Evolutionary conservation across 1,140 invertebrate genomes (phyloP).

Genomic region (Papilio helenus): DNA sequence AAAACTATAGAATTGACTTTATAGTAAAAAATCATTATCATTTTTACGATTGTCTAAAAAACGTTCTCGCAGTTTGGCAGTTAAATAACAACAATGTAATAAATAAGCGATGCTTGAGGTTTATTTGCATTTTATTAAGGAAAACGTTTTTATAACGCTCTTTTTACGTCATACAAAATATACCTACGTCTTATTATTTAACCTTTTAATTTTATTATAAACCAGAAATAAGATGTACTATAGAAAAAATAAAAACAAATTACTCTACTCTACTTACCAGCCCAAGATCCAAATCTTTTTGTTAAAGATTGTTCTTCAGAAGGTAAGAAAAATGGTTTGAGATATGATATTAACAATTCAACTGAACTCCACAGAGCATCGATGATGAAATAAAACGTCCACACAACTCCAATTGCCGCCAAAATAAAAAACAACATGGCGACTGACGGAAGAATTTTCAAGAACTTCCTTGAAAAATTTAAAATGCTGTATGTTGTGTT

Average conservation of each 20-base stretch:
- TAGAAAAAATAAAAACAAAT: too few species aligned
- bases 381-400: neutral
- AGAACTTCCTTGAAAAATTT: neutral
- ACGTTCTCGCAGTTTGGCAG: neutral
- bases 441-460: neutral
- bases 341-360: slow-evolving; percentile 1
- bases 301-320: neutral
- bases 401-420: neutral
- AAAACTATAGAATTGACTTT: too few species aligned
- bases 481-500: too few species aligned
- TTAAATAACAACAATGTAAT: neutral
- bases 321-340: slow-evolving; percentile 9
- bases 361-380: neutral
- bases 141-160: neutral
- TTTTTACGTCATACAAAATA: neutral
- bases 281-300: slow-evolving; percentile 7
- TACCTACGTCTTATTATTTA: neutral
- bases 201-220: too few species aligned
- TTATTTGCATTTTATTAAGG: neutral
- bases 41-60: too few species aligned
- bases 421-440: slow-evolving; percentile 20
- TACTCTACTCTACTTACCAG: neutral
- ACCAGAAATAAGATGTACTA: too few species aligned
- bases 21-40: too few species aligned
- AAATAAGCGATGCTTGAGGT: neutral